These are phyloP conservation scores for Mythimna impura DNA, from an alignment of 2,888 invertebrate genomes.

Conservation along the genomic window DNA sequence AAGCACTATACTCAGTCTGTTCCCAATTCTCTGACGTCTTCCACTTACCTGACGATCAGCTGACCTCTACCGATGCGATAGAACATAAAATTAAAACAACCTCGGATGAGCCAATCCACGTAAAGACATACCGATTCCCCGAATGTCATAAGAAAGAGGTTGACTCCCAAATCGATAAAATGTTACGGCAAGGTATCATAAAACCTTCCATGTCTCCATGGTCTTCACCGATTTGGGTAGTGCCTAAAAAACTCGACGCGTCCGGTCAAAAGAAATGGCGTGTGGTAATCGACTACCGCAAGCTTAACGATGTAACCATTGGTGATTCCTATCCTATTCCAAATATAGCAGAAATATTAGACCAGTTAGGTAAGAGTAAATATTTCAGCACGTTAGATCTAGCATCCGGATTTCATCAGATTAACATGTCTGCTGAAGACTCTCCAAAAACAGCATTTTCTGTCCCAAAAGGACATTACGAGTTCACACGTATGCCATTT, in stretches of 20 bases:
- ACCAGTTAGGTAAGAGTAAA: no score
- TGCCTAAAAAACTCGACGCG: background rate
- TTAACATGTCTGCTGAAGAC: no score
- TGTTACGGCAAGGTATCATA: slow-evolving; percentile 2
- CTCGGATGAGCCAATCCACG: background rate
- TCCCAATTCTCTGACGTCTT: background rate
- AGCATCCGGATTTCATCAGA: no score
- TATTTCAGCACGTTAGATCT: no score
- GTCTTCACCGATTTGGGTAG: slow-evolving; percentile 3
- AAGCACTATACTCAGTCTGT: background rate
- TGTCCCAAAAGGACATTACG: background rate
- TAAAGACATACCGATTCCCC: background rate
- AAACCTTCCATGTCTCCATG: slow-evolving; percentile 3
- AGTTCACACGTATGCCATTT: background rate
- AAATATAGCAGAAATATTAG: no score
- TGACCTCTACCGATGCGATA: background rate
- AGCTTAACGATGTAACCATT: background rate
- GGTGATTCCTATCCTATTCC: no score
- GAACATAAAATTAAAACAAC: background rate
- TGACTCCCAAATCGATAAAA: slow-evolving; percentile 3
- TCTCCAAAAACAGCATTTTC: background rate
- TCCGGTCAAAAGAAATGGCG: background rate
- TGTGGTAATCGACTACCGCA: background rate
- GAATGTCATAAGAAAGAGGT: background rate
- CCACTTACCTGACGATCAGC: background rate